phyloP scores from a whole-genome alignment of 2,113 vertebrate species.

The Hydrolagus affinis region DNA sequence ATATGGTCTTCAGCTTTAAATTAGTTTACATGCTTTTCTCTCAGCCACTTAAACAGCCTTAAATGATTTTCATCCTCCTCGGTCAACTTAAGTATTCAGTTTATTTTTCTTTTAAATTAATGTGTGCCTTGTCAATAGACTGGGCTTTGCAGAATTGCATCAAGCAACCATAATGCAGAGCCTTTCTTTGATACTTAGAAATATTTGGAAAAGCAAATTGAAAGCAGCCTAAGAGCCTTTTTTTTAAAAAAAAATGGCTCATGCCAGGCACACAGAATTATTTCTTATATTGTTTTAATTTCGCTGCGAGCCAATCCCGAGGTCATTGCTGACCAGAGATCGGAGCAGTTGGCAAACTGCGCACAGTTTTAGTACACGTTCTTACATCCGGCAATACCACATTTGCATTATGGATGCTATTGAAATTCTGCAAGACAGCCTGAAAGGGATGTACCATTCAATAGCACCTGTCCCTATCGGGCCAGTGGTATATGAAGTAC shows the following conservation, averaged over 20 bases:
- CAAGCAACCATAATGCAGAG: slow-evolving; percentile 81
- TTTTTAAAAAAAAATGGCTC: neutral
- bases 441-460: slow-evolving; percentile 58
- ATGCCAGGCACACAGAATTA: neutral
- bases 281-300: neutral
- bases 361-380: neutral
- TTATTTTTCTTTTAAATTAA: slow-evolving; percentile 70
- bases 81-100: slow-evolving; percentile 62
- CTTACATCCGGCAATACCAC: neutral
- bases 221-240: neutral
- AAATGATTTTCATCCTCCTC: slow-evolving; percentile 67
- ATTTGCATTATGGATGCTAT: slow-evolving; percentile 52
- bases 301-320: neutral
- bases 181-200: neutral
- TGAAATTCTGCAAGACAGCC: slow-evolving; percentile 59
- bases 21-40: slow-evolving; percentile 61
- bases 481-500: slow-evolving; percentile 55
- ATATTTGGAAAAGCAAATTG: slow-evolving; percentile 6
- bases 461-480: slow-evolving; percentile 54
- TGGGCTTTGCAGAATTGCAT: slow-evolving; percentile 93
- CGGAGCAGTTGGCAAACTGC: slow-evolving; percentile 3
- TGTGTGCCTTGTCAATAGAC: slow-evolving; percentile 91
- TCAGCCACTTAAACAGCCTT: slow-evolving; percentile 88
- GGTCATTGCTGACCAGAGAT: neutral
- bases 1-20: slow-evolving; percentile 79